Evolutionary conservation across 2,797 vertebrate species (phyloP), one percentile per base, ranked within the genome.

Genomic region (Kryptolebias ocellatus): DNA sequence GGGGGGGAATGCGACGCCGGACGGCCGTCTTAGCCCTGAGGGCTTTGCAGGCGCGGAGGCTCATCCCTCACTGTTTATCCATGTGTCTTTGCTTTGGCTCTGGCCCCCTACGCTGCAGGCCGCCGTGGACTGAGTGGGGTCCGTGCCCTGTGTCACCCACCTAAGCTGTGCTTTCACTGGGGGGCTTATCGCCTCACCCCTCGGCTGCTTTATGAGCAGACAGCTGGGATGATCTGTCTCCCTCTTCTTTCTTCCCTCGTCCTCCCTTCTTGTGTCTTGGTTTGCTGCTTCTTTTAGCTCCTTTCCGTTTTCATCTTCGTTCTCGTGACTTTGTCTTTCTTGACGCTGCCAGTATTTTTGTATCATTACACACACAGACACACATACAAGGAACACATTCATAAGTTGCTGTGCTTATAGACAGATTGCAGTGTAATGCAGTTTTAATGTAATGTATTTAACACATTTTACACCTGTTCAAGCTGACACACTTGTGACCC

Each of bases 91-190:
- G 83, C 91, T 90, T 91, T 92, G 90, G 90, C 91, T 83, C 76
- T 57, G 80, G 69, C 84, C 74, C 74, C 8, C 1, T 77, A 54
- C 16, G 79, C 84, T 79, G 74, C 78, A 77, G 83, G 79, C 87
- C 89, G 79, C 81, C 56, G 64, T 65, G 75, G 82, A 83, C 84
- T 79, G 83, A 88, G 80, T 84, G 83, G 79, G 84, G 88, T 87
- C 86, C 76, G 27, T 92, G 93, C 90, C 92, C 92, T 77, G 76
- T 92, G 92, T 89, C 89, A 91, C 88, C 87, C 78, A 83, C 83
- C 84, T 92, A 93, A 93, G 91, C 93, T 91, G 84, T 90, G 92
- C 92, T 94, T 93, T 94, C 92, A 93, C 92, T 92, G 81, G 52
- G 49, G 70, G 83, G 90, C 92, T 94, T 94, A 94, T 79, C 93